Percentiles rank a stretch among this genome's conserved stretches.
Conservation (phyloP, 2,113 vertebrate species). For the Chaenogobius annularis region DNA sequence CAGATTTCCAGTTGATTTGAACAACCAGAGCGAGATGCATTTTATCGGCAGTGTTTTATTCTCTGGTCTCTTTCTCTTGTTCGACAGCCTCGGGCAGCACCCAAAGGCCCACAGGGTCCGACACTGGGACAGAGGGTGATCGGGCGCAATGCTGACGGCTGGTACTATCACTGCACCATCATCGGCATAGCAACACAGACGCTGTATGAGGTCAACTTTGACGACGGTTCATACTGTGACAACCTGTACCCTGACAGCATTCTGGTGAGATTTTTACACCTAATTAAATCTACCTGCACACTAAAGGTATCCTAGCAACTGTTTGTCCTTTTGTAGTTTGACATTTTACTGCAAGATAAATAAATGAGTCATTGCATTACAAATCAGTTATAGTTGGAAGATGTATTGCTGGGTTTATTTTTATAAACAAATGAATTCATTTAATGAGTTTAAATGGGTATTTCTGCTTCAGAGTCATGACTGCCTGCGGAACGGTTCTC, state of each 20-base stretch:
- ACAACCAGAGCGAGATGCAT: too few relatives aligned
- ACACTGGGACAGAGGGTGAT: conserved; percentile 88
- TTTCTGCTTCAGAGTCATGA: conserved; percentile 84
- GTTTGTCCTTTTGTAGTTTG: background rate
- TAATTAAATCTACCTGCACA: background rate
- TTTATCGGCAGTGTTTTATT: background rate
- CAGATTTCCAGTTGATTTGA: too few relatives aligned
- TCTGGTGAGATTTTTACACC: conserved; percentile 76
- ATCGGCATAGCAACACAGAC: conserved; percentile 88
- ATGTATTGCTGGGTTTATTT: background rate
- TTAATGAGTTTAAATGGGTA: background rate
- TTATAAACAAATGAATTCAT: background rate
- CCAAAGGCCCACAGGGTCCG: conserved; percentile 70
- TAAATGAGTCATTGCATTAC: background rate
- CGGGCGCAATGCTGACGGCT: conserved; percentile 85
- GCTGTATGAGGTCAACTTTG: conserved; percentile 94
- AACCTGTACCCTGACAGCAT: conserved; percentile 93
- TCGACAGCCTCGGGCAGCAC: conserved; percentile 33
- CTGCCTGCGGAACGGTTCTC: conserved; percentile 84
- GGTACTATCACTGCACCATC: conserved; percentile 89
- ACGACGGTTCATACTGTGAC: conserved; percentile 95
- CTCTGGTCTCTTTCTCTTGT: background rate
- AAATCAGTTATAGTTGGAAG: background rate
- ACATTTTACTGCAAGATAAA: background rate
- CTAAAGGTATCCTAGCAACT: background rate